Evolutionary conservation across 2,888 invertebrate species (phyloP).

Genomic region (Microdon myrmicae): DNA sequence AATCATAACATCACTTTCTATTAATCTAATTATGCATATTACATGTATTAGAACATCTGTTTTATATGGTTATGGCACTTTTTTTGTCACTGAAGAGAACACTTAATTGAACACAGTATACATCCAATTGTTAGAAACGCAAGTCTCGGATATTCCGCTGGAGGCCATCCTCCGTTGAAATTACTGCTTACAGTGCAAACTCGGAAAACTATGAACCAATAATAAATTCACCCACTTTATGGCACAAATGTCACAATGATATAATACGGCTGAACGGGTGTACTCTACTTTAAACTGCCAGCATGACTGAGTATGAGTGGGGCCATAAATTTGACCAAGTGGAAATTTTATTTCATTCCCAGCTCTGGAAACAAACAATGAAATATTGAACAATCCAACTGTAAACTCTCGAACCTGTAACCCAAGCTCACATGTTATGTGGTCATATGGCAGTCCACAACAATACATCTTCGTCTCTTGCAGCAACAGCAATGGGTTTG

Average conservation of each 20-base stretch:
- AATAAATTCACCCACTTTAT: conserved; percentile 49
- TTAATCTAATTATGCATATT: too few species aligned
- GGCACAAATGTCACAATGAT: conserved; percentile 46
- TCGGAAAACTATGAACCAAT: conserved; percentile 48
- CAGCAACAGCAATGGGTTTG: conserved; percentile 22
- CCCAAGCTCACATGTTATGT: conserved; percentile 45
- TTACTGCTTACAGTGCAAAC: too few species aligned
- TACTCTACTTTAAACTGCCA: conserved; percentile 46
- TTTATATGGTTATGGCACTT: too few species aligned
- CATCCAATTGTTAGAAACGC: too few species aligned
- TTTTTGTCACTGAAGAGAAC: too few species aligned
- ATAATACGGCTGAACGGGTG: conserved; percentile 48
- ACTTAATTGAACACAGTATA: too few species aligned
- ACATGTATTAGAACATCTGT: too few species aligned
- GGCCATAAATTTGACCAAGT: conserved; percentile 48
- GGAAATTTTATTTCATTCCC: conserved; percentile 52
- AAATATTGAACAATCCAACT: conserved; percentile 51
- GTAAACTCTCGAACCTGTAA: conserved; percentile 50
- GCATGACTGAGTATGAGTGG: conserved; percentile 44
- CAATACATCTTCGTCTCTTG: conserved; percentile 49
- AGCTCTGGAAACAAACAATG: conserved; percentile 50
- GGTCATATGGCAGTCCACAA: conserved; percentile 44
- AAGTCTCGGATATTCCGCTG: too few species aligned
- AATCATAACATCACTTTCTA: too few species aligned
- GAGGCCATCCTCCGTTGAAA: too few species aligned